A percentile compares a stretch with the other conserved stretches of the same genome.
phyloP scores from a whole-genome alignment of 1,140 invertebrate genomes.

The Brachionus koreanus region DNA sequence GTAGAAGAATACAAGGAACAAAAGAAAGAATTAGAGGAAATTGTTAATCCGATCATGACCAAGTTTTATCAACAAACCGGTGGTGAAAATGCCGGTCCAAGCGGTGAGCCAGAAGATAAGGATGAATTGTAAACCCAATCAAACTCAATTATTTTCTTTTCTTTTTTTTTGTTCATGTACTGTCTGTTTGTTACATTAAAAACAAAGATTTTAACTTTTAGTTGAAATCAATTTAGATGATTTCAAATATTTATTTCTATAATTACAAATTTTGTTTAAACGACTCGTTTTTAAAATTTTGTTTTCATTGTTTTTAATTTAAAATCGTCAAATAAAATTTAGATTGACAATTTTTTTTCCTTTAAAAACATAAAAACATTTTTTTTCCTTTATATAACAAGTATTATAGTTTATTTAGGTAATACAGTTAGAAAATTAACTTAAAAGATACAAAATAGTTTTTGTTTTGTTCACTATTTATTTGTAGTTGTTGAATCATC shows the following conservation, averaged over 20 bases:
- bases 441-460: too few relatives aligned
- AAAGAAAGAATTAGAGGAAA: conserved; percentile 91
- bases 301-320: neutral
- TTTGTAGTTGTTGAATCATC: too few relatives aligned
- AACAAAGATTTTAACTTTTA: conserved; percentile 18
- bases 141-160: conserved; percentile 6
- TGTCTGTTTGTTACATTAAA: neutral
- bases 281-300: conserved; percentile 1
- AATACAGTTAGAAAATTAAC: too few relatives aligned
- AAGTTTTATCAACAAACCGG: conserved; percentile 78
- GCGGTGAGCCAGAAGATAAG: conserved; percentile 35
- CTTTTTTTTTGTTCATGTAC: neutral
- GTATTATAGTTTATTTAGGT: too few relatives aligned
- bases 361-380: too few relatives aligned
- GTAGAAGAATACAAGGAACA: conserved; percentile 89
- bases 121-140: conserved; percentile 40
- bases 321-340: neutral
- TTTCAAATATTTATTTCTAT: neutral
- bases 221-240: neutral
- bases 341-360: neutral
- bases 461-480: too few relatives aligned
- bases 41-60: conserved; percentile 93
- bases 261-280: conserved; percentile 1
- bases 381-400: too few relatives aligned
- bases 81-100: conserved; percentile 59